Base-by-base conservation (phyloP, 2,113 vertebrate genomes). In the Ariopsis seemanni region DNA sequence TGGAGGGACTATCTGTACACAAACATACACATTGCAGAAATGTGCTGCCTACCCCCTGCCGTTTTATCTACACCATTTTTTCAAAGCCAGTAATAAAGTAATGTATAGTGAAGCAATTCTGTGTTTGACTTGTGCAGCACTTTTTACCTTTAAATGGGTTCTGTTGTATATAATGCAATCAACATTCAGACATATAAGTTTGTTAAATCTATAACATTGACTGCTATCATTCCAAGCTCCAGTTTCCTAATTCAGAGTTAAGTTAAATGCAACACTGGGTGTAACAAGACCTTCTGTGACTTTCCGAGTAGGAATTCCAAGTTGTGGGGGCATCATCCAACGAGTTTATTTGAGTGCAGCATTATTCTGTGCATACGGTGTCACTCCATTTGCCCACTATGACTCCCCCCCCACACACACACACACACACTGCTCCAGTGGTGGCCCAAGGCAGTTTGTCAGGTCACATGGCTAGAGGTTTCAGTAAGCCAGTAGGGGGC, bases 401-500 rank as follows among this genome's bases (percentile, higher is more conserved):
- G 11, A 30, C 30, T 12, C 14, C 4, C 14, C 5, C 65, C 48
- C 53, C 42, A 82, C 69, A 30, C 65, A 55, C 63, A 55, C 63
- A 52, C 60, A 18, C 85, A 80, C 77, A 80, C 62, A 53, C 53
- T 79, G 88, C 88, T 82, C 22, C 42, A 81, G 77, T 20, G 83
- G 85, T 87, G 78, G 82, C 86, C 86, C 34, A 82, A 69, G 77
- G 86, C 83, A 82, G 86, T 83, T n/a, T 83, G 82, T 2, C 80
- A 67, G 90, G 89, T 91, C 67, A 88, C 62, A 89, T 48, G 84
- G 22, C 85, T 87, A 94, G 9, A 84, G 85, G 90, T 89, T 58
- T 88, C 83, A 89, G 92, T 85, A 80, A 94, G 93, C 97, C 97
- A 97, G 97, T 95, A 98, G 97, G 97, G 97, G 98, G 97, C 97